Base-by-base conservation (phyloP, 2,888 invertebrate species). In the Sphinx pinastri region DNA sequence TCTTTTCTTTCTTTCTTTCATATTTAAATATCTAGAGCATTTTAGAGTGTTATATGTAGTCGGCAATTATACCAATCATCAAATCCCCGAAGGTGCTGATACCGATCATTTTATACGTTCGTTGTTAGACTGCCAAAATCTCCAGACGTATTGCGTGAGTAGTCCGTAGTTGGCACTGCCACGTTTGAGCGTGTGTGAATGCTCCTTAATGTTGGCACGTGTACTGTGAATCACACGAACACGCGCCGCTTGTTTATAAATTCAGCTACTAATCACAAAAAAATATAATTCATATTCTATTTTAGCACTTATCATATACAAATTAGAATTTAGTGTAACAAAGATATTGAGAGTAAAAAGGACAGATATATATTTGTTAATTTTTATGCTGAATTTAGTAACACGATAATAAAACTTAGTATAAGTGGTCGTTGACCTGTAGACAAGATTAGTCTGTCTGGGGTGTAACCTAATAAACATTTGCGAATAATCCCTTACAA, bases 171-270 rank as follows among this genome's bases (percentile, higher is more conserved):
- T 49, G 49, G 31, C 31, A 67, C 52, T 13, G n/a, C 0, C 31
- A 31, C 52, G 38, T 67, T 25, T 14, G 5, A 19, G 31, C 14
- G 49, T 45, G 57, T 55, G 54, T 47, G 68, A 68, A 68, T 38
- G n/a, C 19, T 68, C 38, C 45, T 12, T 47, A 67, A 14, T 2
- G 38, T 16, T 13, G 16, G 68, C 68, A 68, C 68, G 68, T 68
- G 55, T 68, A 55, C 19, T 55, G 19, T 68, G 55, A 68, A 68
- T 68, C 47, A 14, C 67, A 10, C 54, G 31, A 38, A 67, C 54
- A 31, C 31, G 31, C 38, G 54, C 8, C 67, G 12, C 12, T 51
- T 31, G 67, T 49, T 66, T 54, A 54, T 67, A 38, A 67, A 25
- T 14, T 14, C 10, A 10, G n/a, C n/a, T 25, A 45, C 60, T 58